Evolutionary conservation across 2,797 vertebrate species (phyloP), one percentile per base, ranked within the genome.

Genomic region (Mormyrus proboscirostris): DNA sequence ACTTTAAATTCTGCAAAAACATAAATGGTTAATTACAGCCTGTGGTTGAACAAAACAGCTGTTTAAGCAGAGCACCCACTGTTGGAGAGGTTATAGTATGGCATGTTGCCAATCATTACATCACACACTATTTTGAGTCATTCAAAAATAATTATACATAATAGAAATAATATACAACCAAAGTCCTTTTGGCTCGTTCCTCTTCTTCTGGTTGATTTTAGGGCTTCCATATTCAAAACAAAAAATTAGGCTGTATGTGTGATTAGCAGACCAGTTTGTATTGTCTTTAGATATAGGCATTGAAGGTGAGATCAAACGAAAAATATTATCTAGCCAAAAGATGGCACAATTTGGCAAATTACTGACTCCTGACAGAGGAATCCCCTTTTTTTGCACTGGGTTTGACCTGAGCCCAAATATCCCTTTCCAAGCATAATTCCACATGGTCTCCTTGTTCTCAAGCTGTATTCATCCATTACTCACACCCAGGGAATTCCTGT

Each of bases 351-450:
- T 87, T 87, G 86, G 86, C 86, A 87, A 87, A 41, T 87, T 87
- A 87, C 86, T 44, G 33, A 57, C 29, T 51, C 49, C 49, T 33
- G 49, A 50, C 49, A 85, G 85, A 87, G 86, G 86, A 87, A 85
- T 50, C 25, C 83, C 83, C 51, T 14, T 38, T 87, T 59, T 87
- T 57, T 57, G 86, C 86, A 57, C 29, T 59, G 87, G 57, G 57
- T 88, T 88, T 88, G 87, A 65, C 57, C 59, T 88, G 50, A 65
- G 57, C 59, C 87, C 87, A 65, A 88, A 65, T 49, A 25, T 65
- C 87, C n/a, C 49, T 22, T 88, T 44, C 57, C 86, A 88, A 88
- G 57, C 22, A 53, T 53, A 86, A 53, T 51, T 8, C 33, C 16
- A 53, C 22, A 87, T 5, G 59, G 19, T 88, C 41, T 65, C 57